Percentiles rank a stretch among this genome's conserved stretches.
Conservation (phyloP, 2,797 vertebrate species). For the Synaphobranchus kaupii region DNA sequence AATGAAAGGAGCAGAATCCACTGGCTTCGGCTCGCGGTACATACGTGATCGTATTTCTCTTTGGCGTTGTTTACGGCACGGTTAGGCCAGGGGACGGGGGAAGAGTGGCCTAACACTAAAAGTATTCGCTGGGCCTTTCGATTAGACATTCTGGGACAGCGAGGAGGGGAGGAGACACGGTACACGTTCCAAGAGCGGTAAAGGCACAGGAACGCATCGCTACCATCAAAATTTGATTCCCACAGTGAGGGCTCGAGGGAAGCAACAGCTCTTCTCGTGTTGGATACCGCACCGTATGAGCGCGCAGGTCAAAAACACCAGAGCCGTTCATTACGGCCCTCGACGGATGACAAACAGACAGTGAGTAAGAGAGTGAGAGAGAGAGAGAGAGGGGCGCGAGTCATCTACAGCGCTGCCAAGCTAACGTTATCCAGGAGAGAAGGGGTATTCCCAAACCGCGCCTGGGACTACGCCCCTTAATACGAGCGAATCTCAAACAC, state of each 20-base stretch:
- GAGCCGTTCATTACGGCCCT: conserved; percentile 41
- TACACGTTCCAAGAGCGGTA: not conserved
- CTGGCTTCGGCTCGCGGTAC: conserved; percentile 53
- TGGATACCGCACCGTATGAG: conserved; percentile 24
- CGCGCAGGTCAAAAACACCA: conserved; percentile 33
- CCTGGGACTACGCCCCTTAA: not conserved
- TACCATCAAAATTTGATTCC: conserved; percentile 30
- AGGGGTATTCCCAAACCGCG: not conserved
- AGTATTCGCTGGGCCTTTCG: conserved; percentile 35
- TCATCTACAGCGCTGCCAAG: conserved; percentile 45
- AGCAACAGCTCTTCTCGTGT: conserved; percentile 30
- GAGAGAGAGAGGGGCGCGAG: conserved; percentile 45
- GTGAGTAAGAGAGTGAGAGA: conserved; percentile 67
- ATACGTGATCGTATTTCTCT: conserved; percentile 54
- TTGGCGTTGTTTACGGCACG: conserved; percentile 63
- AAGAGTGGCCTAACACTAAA: conserved; percentile 12
- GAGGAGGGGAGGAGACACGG: not conserved
- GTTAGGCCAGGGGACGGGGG: conserved; percentile 49
- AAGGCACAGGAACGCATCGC: not conserved
- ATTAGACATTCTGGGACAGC: conserved; percentile 13
- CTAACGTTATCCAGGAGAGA: conserved; percentile 47
- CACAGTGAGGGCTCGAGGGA: not conserved
- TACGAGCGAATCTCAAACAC: conserved; percentile 32
- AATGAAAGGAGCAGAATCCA: conserved; percentile 49
- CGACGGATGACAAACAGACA: conserved; percentile 66